Evolutionary conservation across 2,113 vertebrate species (phyloP).

Genomic region (Tupaia chinensis): DNA sequence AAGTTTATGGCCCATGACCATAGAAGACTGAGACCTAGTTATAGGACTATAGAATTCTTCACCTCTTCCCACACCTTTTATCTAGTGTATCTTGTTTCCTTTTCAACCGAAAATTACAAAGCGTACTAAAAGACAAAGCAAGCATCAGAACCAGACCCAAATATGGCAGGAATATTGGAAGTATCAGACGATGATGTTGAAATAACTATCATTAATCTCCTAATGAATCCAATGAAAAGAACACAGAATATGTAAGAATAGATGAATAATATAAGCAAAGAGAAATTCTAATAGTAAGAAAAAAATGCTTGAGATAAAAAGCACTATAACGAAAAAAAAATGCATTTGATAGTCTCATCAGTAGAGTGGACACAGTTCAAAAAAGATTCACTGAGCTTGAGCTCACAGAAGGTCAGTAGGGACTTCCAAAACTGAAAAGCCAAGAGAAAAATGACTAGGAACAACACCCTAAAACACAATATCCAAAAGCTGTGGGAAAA

Average conservation of each 20-base stretch:
- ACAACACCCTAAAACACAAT: background rate
- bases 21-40: background rate
- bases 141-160: background rate
- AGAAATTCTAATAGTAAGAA: background rate
- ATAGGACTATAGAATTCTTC: background rate
- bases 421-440: background rate
- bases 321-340: background rate
- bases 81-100: background rate
- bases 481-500: background rate
- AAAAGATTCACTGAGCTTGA: background rate
- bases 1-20: background rate
- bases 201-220: background rate
- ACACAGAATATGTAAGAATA: background rate
- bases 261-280: background rate
- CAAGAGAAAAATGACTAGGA: background rate
- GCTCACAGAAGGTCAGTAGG: background rate
- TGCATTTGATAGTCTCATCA: background rate
- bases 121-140: too few relatives aligned
- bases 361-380: background rate
- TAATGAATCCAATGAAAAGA: background rate
- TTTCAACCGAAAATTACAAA: background rate
- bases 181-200: background rate
- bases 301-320: background rate
- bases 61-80: background rate
- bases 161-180: background rate